Evolutionary conservation across 2,113 vertebrate genomes (phyloP), one percentile per base, ranked within the genome.

Genomic region (Phalacrocorax pelagicus): DNA sequence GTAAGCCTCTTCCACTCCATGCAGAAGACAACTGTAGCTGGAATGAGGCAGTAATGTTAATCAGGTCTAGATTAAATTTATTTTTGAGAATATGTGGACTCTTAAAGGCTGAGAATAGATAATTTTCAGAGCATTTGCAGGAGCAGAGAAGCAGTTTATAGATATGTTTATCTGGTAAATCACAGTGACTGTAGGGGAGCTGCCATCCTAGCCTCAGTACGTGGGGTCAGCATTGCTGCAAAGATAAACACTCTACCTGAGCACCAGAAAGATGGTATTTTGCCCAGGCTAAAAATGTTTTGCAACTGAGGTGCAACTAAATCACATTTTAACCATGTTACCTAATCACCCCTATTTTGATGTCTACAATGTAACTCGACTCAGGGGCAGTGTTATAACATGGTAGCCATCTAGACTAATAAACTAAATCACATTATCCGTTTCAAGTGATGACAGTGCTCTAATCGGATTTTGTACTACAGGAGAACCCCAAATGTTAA

Each of bases 401-500:
- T 0, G 13, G 52, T 20, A 51, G 52, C 72, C 42, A 8, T 78
- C 91, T 21, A 27, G 10, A 1, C 21, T 22, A 86, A 36, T 13
- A 8, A 40, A 49, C 32, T 59, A 92, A 97, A 96, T 95, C 88
- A 15, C 81, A 38, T 96, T 89, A 87, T 75, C 81, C 14, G 8
- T 85, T 75, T 87, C 86, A 9, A 87, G 73, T 2, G 62, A 90
- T 69, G 73, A 34, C 72, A 71, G 51, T 8, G 77, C 86, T 88
- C n/a, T 92, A 89, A 96, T 8, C 40, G 94, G 95, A 95, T 95
- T 95, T 93, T 12, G 40, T 10, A 7, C 42, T 42, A 20, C 81
- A 90, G 84, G 80, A 91, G 61, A 81, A 77, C 74, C 57, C 84
- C 73, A 81, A 61, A 77, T 80, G 54, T 79, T 42, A 36, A 54